phyloP scores from a whole-genome alignment of 2,113 vertebrate genomes.

The Seriola quinqueradiata region DNA sequence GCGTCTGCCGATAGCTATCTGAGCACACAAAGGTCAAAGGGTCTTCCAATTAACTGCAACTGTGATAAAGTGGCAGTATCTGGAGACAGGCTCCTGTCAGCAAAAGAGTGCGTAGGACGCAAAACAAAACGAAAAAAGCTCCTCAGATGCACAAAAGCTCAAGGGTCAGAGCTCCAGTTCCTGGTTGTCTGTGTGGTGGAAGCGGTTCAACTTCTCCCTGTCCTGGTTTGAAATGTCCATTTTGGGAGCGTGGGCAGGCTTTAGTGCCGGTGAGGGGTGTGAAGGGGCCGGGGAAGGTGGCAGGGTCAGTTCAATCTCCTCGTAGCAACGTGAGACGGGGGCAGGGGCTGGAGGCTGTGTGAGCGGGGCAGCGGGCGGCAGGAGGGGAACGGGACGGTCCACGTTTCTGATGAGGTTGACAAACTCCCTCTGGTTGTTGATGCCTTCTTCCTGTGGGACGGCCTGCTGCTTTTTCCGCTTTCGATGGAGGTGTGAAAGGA shows the following conservation, averaged over 20 bases:
- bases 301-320: slow-evolving; percentile 86
- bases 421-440: slow-evolving; percentile 87
- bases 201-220: slow-evolving; percentile 86
- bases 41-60: slow-evolving; percentile 48
- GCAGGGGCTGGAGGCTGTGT: slow-evolving; percentile 43
- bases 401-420: slow-evolving; percentile 86
- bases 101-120: slow-evolving; percentile 55
- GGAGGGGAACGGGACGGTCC: slow-evolving; percentile 70
- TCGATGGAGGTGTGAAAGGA: slow-evolving; percentile 80
- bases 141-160: slow-evolving; percentile 22
- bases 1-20: slow-evolving; percentile 14
- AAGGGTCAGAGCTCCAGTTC: slow-evolving; percentile 83
- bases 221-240: slow-evolving; percentile 87
- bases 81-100: slow-evolving; percentile 42
- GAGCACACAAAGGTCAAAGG: slow-evolving; percentile 47
- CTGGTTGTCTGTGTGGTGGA: slow-evolving; percentile 81
- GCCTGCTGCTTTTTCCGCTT: slow-evolving; percentile 81
- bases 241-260: slow-evolving; percentile 78
- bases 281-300: slow-evolving; percentile 80
- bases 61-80: slow-evolving; percentile 40
- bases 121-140: slow-evolving; percentile 35
- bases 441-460: slow-evolving; percentile 74
- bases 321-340: slow-evolving; percentile 64
- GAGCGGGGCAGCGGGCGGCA: slow-evolving; percentile 45
- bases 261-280: slow-evolving; percentile 76